These are phyloP conservation scores for Felis chaus DNA, from an alignment of 2,113 vertebrate genomes.

Conservation along the genomic window DNA sequence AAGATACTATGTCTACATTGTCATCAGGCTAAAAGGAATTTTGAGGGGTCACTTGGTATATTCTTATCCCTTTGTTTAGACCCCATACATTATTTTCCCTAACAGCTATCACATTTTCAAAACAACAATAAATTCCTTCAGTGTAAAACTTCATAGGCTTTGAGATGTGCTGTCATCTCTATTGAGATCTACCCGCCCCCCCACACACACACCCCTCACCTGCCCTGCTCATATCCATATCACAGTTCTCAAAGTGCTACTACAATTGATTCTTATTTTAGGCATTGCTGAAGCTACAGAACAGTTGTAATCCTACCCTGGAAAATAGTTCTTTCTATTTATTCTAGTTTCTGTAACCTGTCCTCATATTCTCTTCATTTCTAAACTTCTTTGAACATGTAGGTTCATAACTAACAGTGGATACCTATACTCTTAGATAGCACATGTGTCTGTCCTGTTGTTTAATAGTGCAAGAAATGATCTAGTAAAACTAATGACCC, in stretches of 20 bases:
- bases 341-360: background rate
- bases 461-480: constrained; percentile 54
- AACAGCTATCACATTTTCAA: background rate
- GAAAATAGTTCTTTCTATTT: constrained; percentile 9
- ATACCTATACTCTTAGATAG: background rate
- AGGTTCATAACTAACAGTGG: background rate
- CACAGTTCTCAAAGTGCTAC: background rate
- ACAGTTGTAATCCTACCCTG: background rate
- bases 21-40: background rate
- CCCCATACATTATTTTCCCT: background rate
- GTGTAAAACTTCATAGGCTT: background rate
- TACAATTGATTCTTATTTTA: background rate
- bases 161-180: background rate
- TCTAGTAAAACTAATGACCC: constrained; percentile 42
- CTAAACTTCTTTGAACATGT: background rate
- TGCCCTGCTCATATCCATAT: background rate
- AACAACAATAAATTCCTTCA: background rate
- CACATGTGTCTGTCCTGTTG: background rate
- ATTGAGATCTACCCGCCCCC: background rate
- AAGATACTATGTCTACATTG: background rate
- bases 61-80: background rate
- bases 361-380: constrained; percentile 19
- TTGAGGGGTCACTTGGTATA: background rate
- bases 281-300: background rate
- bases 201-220: background rate